phyloP scores from a whole-genome alignment of 2,113 vertebrate genomes.

The Phylloscopus trochilus region DNA sequence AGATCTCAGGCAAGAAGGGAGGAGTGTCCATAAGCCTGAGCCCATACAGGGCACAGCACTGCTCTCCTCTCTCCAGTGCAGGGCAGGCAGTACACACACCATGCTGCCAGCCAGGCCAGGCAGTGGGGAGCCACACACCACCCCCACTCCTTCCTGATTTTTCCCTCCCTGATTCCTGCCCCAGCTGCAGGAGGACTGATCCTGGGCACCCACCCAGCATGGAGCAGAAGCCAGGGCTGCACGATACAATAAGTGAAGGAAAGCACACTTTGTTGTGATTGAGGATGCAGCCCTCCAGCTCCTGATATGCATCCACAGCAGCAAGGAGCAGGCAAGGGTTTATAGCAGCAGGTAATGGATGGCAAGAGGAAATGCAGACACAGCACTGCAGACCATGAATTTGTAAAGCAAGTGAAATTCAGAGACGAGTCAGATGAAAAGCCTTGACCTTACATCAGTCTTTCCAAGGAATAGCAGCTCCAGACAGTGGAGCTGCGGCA shows the following conservation, averaged over 20 bases:
- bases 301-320: neutral
- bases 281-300: neutral
- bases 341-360: neutral
- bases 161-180: neutral
- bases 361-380: neutral
- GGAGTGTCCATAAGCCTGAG: rapidly evolving
- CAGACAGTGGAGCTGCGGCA: neutral
- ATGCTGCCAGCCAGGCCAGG: neutral
- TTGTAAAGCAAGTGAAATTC: neutral
- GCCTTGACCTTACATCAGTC: neutral
- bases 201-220: neutral
- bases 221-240: neutral
- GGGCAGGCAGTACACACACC: neutral
- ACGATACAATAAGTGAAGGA: rapidly evolving
- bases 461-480: neutral
- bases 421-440: neutral
- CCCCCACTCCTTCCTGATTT: neutral
- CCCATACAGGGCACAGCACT: rapidly evolving
- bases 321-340: neutral
- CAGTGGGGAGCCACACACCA: rapidly evolving
- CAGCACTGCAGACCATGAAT: neutral
- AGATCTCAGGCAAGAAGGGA: neutral
- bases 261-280: rapidly evolving
- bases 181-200: rapidly evolving
- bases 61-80: neutral